Percentiles rank a stretch among this genome's conserved stretches.
Conservation (phyloP, 1,140 invertebrate genomes). For the Brachionus sp. region DNA sequence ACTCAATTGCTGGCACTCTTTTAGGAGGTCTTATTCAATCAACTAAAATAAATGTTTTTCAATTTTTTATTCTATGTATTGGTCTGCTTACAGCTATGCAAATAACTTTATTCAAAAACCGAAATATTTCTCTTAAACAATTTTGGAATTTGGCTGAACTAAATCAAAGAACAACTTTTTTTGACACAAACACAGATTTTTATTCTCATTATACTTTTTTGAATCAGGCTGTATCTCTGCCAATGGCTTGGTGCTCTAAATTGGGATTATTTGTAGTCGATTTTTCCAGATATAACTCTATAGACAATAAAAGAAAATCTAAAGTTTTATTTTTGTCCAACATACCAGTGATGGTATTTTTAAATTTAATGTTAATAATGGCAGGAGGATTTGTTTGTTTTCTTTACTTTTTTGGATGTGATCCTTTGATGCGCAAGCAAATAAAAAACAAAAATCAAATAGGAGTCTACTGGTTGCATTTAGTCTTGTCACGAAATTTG, state of each 20-base stretch:
- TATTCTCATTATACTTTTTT: not conserved
- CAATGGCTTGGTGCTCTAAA: slow-evolving; percentile 29
- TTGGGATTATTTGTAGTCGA: not conserved
- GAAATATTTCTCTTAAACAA: not conserved
- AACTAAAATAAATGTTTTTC: slow-evolving; percentile 20
- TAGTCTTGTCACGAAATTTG: not conserved
- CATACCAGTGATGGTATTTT: slow-evolving; percentile 7
- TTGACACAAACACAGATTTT: not conserved
- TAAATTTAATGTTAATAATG: slow-evolving; percentile 6
- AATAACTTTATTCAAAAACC: not conserved
- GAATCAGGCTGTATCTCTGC: slow-evolving; percentile 5
- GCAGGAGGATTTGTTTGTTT: slow-evolving; percentile 1
- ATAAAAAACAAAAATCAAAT: slow-evolving; percentile 41
- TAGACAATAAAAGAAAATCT: not conserved
- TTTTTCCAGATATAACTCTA: slow-evolving; percentile 13
- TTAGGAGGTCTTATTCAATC: slow-evolving; percentile 22
- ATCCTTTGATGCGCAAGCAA: slow-evolving; percentile 9
- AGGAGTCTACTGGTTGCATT: slow-evolving; percentile 7
- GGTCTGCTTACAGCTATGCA: not conserved
- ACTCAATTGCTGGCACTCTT: not conserved
- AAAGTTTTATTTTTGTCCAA: slow-evolving; percentile 33
- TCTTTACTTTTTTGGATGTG: slow-evolving; percentile 30
- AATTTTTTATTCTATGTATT: slow-evolving; percentile 3
- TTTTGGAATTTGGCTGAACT: slow-evolving; percentile 13
- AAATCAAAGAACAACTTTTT: slow-evolving; percentile 9